Conservation (phyloP, 2,797 vertebrate species). For the Cossypha heuglini region DNA sequence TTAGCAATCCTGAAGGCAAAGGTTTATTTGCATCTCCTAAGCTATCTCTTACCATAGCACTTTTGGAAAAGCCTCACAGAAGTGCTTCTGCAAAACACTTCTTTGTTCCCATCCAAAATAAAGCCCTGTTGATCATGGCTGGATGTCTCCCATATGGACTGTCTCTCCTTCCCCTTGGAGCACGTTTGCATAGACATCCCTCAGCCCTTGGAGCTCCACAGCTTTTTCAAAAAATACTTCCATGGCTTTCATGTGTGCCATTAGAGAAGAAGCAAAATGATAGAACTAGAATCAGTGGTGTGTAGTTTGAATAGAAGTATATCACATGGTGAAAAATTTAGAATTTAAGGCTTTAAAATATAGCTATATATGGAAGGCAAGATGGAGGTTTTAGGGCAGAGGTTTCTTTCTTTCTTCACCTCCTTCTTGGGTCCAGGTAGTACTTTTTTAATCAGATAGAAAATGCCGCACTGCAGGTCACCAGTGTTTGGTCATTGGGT, state of each 20-base stretch:
- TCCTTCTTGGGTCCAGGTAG: no score
- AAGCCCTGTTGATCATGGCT: not conserved
- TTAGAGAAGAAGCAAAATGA: not conserved
- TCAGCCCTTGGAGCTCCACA: rapidly evolving
- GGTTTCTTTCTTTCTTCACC: no score
- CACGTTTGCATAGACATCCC: rapidly evolving
- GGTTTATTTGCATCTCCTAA: not conserved
- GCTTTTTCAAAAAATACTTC: not conserved
- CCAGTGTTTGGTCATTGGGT: no score
- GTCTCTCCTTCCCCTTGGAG: not conserved
- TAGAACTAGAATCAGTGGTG: no score
- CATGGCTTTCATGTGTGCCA: not conserved
- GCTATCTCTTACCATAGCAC: not conserved
- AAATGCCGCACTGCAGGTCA: no score
- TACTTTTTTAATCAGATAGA: no score
- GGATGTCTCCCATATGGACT: rapidly evolving
- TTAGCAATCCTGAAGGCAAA: not conserved
- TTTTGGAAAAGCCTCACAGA: not conserved
- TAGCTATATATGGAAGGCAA: no score
- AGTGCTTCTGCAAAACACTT: rapidly evolving
- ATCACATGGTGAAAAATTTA: no score
- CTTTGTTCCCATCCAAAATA: rapidly evolving
- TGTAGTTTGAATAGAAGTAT: no score
- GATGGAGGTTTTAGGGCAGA: no score
- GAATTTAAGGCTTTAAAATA: no score